These are phyloP conservation scores for Sebastes iracundus DNA, from an alignment of 2,797 vertebrate genomes.

Conservation along the genomic window DNA sequence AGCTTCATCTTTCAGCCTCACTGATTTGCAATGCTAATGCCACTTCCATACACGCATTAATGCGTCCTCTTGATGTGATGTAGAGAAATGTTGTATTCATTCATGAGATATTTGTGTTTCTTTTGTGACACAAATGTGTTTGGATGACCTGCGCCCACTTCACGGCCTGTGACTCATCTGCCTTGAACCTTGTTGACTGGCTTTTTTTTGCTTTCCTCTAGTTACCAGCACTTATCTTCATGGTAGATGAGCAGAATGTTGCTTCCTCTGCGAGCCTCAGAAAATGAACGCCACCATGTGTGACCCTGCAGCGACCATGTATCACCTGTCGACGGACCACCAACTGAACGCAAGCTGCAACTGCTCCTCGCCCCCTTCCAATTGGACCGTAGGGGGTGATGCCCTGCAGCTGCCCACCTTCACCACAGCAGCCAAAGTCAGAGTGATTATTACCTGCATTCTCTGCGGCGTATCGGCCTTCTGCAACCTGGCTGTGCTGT, in stretches of 20 bases:
- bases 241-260: slow-evolving; percentile 46
- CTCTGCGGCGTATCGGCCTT: slow-evolving; percentile 82
- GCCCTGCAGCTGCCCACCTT: slow-evolving; percentile 81
- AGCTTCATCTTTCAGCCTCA: slow-evolving; percentile 7
- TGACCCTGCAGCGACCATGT: slow-evolving; percentile 50
- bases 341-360: slow-evolving; percentile 57
- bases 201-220: background rate
- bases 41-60: background rate
- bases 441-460: slow-evolving; percentile 84
- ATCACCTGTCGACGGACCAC: slow-evolving; percentile 28
- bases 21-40: background rate
- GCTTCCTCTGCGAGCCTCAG: background rate
- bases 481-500: slow-evolving; percentile 86
- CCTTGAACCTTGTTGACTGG: background rate
- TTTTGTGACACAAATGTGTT: background rate
- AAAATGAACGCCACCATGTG: slow-evolving; percentile 59
- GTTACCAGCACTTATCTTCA: slow-evolving; percentile 35
- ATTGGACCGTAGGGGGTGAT: slow-evolving; percentile 39
- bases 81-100: background rate
- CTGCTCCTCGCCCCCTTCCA: slow-evolving; percentile 32
- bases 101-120: background rate
- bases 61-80: slow-evolving; percentile 30
- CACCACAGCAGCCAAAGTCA: slow-evolving; percentile 84
- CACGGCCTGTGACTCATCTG: slow-evolving; percentile 6
- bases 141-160: background rate